Percentiles rank a stretch among this genome's conserved stretches.
These are phyloP conservation scores for Kryptolebias marmoratus DNA, from an alignment of 2,113 vertebrate species.

Conservation along the genomic window DNA sequence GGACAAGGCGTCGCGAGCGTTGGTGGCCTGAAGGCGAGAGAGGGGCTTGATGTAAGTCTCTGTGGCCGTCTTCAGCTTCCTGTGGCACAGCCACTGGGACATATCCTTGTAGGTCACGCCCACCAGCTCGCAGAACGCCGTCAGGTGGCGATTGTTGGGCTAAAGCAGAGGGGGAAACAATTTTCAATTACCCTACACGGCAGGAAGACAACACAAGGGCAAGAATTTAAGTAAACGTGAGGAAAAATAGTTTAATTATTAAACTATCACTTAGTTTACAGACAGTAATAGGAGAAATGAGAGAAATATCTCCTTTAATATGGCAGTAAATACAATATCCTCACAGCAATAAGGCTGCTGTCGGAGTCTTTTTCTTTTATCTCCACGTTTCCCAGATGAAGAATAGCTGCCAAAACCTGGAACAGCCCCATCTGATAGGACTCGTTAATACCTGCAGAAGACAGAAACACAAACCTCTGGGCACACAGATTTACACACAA, in stretches of 20 bases:
- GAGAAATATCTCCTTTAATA: neutral
- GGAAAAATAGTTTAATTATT: neutral
- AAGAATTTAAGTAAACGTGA: too few species aligned
- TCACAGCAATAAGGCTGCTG: slow-evolving; percentile 92
- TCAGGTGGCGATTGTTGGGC: slow-evolving; percentile 91
- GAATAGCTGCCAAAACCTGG: slow-evolving; percentile 93
- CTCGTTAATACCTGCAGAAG: slow-evolving; percentile 89
- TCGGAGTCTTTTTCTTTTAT: slow-evolving; percentile 93
- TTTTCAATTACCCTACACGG: neutral
- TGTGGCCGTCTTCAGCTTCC: slow-evolving; percentile 91
- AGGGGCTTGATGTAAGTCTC: slow-evolving; percentile 97
- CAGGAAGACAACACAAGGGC: neutral
- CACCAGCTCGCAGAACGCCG: slow-evolving; percentile 93
- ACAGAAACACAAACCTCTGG: slow-evolving; percentile 13
- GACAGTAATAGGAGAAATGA: neutral
- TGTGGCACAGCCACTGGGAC: slow-evolving; percentile 97
- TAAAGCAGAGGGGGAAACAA: slow-evolving; percentile 49
- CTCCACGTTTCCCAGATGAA: slow-evolving; percentile 95
- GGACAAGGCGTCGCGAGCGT: slow-evolving; percentile 93
- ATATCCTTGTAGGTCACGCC: slow-evolving; percentile 95
- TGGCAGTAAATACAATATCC: slow-evolving; percentile 34
- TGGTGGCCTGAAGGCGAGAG: slow-evolving; percentile 92
- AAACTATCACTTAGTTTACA: neutral
- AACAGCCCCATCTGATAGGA: slow-evolving; percentile 96
- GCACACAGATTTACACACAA: neutral